Percentiles rank a stretch among this genome's conserved stretches.
Evolutionary conservation across 1,140 invertebrate genomes (phyloP).

Genomic region (Adelges cooleyi): DNA sequence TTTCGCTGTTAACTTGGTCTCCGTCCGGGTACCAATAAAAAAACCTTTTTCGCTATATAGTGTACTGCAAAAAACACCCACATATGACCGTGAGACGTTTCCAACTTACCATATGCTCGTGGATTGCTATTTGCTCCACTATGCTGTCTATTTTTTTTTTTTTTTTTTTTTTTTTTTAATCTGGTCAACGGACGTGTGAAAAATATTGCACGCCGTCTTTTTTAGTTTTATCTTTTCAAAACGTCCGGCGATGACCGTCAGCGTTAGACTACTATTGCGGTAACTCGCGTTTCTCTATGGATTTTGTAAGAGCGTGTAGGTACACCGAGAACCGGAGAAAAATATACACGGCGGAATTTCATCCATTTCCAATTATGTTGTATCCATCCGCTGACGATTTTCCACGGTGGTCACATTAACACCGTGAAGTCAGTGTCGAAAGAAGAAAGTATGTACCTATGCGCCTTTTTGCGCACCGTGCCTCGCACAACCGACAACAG

Average conservation of each 20-base stretch:
- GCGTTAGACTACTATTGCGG: not conserved
- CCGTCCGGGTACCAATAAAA: no score
- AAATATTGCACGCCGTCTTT: not conserved
- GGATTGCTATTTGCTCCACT: no score
- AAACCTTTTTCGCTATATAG: no score
- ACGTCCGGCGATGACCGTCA: not conserved
- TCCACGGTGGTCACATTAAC: conserved; percentile 16
- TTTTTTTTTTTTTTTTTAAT: not conserved
- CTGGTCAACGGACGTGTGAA: not conserved
- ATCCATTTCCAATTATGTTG: not conserved
- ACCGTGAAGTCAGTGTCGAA: conserved; percentile 6
- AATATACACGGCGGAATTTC: conserved; percentile 5
- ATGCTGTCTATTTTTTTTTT: not conserved
- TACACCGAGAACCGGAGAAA: no score
- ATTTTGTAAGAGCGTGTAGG: conserved; percentile 9
- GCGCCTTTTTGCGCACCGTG: not conserved
- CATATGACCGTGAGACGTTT: no score
- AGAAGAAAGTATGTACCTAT: conserved; percentile 10
- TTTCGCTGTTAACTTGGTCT: no score
- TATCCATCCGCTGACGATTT: conserved; percentile 7
- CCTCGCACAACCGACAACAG: not conserved
- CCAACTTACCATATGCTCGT: no score
- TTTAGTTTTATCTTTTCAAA: no score
- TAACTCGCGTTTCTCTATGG: conserved; percentile 7
- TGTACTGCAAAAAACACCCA: no score